phyloP scores from a whole-genome alignment of 1,140 invertebrate genomes.

The Bursaphelenchus mucronatus region DNA sequence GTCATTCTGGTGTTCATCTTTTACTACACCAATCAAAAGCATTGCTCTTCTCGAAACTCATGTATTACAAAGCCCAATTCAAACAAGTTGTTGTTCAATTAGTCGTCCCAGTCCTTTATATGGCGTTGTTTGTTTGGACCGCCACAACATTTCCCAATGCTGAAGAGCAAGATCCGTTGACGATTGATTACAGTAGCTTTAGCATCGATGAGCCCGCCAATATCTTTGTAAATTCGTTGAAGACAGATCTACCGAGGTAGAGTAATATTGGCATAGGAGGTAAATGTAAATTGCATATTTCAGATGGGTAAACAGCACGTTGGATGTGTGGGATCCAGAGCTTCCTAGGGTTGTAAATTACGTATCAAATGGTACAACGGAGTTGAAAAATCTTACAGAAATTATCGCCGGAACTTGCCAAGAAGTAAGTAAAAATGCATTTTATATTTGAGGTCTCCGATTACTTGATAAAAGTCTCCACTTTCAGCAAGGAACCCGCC shows the following conservation, averaged over 20 bases:
- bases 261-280: no score
- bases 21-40: slow-evolving; percentile 25
- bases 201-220: slow-evolving; percentile 5
- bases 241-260: no score
- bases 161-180: slow-evolving; percentile 30
- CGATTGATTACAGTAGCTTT: neutral
- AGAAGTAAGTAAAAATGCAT: no score
- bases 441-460: no score
- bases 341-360: no score
- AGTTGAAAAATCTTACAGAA: no score
- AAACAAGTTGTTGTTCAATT: slow-evolving; percentile 34
- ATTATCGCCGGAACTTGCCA: no score
- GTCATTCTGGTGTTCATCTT: neutral
- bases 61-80: slow-evolving; percentile 26
- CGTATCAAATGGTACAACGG: no score
- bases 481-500: slow-evolving; percentile 12
- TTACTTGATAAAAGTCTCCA: neutral
- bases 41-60: slow-evolving; percentile 31
- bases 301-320: no score
- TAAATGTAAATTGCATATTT: no score
- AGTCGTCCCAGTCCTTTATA: slow-evolving; percentile 25
- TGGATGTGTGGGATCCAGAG: no score
- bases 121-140: slow-evolving; percentile 25
- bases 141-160: slow-evolving; percentile 17
- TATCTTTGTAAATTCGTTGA: neutral